These are phyloP conservation scores for Peribatodes rhomboidaria DNA, from an alignment of 2,888 invertebrate species.

Conservation along the genomic window DNA sequence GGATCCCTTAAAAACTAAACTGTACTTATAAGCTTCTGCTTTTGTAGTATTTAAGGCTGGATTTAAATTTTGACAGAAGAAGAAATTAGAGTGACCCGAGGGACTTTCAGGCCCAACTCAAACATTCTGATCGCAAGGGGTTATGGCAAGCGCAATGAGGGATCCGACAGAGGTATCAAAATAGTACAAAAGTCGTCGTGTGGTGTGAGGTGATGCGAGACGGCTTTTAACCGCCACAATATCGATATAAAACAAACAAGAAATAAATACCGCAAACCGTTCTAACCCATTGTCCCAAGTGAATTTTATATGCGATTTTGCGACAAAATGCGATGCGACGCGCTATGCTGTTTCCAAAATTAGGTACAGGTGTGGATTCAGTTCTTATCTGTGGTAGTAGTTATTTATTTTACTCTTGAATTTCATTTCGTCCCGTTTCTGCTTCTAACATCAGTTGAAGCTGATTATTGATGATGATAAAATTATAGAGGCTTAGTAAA, in stretches of 20 bases:
- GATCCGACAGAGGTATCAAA: conserved; percentile 55
- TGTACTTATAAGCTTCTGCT: conserved; percentile 33
- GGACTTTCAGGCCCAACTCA: conserved; percentile 74
- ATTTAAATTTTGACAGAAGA: conserved; percentile 72
- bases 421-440: too few relatives aligned
- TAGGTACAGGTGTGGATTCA: too few relatives aligned
- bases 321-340: not conserved
- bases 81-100: conserved; percentile 76
- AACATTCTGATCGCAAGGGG: conserved; percentile 78
- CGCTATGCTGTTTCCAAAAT: too few relatives aligned
- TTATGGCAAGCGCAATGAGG: conserved; percentile 66
- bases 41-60: conserved; percentile 26
- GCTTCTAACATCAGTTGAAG: too few relatives aligned
- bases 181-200: conserved; percentile 43
- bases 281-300: conserved; percentile 7
- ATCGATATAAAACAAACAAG: not conserved
- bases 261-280: not conserved
- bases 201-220: conserved; percentile 47
- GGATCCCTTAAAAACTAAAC: conserved; percentile 10
- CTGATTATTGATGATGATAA: too few relatives aligned
- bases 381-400: too few relatives aligned
- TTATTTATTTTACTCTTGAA: too few relatives aligned
- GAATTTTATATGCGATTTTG: not conserved
- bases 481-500: too few relatives aligned
- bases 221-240: conserved; percentile 47